Evolutionary conservation across 1,140 invertebrate species (phyloP).

Genomic region (Theocolax elegans): DNA sequence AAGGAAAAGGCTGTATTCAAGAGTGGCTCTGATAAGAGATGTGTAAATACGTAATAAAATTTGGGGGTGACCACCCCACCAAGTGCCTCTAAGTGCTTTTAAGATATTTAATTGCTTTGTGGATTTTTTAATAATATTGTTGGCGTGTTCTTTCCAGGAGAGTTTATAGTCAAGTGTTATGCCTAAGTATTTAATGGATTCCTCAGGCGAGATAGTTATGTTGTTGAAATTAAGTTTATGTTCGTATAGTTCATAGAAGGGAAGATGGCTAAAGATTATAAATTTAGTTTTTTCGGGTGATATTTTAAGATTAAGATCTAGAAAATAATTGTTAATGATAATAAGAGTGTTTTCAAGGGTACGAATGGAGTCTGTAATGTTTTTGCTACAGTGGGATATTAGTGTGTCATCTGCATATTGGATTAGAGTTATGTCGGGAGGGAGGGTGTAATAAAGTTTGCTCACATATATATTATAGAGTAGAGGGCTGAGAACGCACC

Average conservation of each 20-base stretch:
- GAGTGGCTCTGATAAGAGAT: conserved; percentile 23
- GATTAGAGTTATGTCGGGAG: neutral
- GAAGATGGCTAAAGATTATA: no score
- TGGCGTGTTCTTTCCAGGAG: conserved; percentile 35
- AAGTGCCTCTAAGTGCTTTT: conserved; percentile 28
- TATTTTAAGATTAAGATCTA: conserved; percentile 12
- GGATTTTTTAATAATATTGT: conserved; percentile 17
- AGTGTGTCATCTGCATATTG: neutral
- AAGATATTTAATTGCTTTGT: conserved; percentile 29
- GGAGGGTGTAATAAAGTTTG: neutral
- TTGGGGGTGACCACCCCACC: conserved; percentile 39
- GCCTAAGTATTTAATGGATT: conserved; percentile 37
- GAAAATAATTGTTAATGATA: conserved; percentile 10
- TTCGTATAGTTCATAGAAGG: neutral
- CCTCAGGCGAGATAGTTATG: neutral
- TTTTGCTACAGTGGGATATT: no score
- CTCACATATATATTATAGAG: conserved; percentile 39
- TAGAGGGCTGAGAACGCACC: conserved; percentile 35
- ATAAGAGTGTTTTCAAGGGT: neutral
- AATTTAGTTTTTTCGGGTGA: conserved; percentile 11
- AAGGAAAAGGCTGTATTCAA: conserved; percentile 27
- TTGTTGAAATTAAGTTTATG: neutral
- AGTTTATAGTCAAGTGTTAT: neutral
- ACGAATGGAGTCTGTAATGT: neutral
- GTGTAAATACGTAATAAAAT: conserved; percentile 39